A percentile compares a stretch with the other conserved stretches of the same genome.
Evolutionary conservation across 2,797 vertebrate species (phyloP).

Genomic region (Lepus oiostolus): DNA sequence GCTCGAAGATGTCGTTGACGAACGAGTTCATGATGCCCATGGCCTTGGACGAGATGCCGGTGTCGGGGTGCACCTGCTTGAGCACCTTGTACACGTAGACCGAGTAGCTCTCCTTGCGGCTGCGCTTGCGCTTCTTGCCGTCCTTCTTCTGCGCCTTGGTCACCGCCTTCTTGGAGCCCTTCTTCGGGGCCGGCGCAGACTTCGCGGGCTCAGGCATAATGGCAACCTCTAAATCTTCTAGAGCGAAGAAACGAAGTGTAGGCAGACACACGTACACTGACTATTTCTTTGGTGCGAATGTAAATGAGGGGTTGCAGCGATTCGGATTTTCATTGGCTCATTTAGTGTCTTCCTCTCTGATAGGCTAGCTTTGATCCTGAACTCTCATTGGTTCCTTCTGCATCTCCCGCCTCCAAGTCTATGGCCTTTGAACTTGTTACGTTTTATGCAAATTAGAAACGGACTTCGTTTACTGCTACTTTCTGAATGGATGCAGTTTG

Average conservation of each 20-base stretch:
- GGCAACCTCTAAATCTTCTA: fast-evolving
- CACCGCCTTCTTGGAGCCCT: conserved; percentile 72
- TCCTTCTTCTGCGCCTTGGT: conserved; percentile 73
- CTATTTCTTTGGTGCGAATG: neutral
- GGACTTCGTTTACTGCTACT: fast-evolving
- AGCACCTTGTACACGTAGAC: conserved; percentile 73
- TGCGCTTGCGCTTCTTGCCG: conserved; percentile 77
- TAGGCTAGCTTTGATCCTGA: neutral
- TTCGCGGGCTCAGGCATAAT: conserved; percentile 28
- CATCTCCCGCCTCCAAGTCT: neutral
- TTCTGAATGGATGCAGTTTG: conserved; percentile 31
- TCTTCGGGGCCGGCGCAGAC: conserved; percentile 5
- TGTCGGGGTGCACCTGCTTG: conserved; percentile 66
- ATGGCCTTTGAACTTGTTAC: neutral
- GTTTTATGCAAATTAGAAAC: neutral
- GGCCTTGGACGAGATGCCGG: conserved; percentile 69
- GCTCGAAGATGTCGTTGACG: conserved; percentile 73
- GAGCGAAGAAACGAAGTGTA: fast-evolving
- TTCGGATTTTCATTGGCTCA: neutral
- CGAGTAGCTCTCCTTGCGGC: conserved; percentile 76
- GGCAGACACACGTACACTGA: fast-evolving
- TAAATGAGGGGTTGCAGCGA: neutral
- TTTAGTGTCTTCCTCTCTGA: neutral
- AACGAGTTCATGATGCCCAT: conserved; percentile 78
- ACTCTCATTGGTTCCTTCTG: neutral